A percentile compares a stretch with the other conserved stretches of the same genome.
These are phyloP conservation scores for Habroteleia sp. DNA, from an alignment of 2,888 invertebrate species.

Conservation along the genomic window DNA sequence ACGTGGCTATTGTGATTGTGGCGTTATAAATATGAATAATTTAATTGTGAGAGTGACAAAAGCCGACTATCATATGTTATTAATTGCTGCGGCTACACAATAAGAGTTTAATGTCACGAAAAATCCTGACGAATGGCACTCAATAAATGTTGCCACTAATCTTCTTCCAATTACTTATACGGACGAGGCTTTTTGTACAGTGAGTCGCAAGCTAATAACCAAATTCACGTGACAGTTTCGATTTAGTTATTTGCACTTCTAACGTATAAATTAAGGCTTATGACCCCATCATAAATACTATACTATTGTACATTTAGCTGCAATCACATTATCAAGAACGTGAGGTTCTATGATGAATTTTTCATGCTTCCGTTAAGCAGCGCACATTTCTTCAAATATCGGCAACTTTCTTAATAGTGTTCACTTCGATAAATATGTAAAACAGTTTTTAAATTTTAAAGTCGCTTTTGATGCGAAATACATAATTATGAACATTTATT, in stretches of 20 bases:
- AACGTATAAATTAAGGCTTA: slow-evolving; percentile 49
- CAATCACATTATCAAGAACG: slow-evolving; percentile 25
- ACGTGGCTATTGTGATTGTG: slow-evolving; percentile 20
- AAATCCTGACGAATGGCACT: slow-evolving; percentile 50
- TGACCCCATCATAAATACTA: slow-evolving; percentile 36
- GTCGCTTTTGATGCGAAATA: slow-evolving; percentile 7
- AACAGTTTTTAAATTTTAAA: slow-evolving; percentile 3
- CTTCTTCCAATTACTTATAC: slow-evolving; percentile 44
- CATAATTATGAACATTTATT: slow-evolving; percentile 22
- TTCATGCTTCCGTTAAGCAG: not conserved
- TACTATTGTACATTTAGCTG: slow-evolving; percentile 6
- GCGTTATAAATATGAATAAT: slow-evolving; percentile 52
- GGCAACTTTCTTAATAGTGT: slow-evolving; percentile 23
- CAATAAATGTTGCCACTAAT: slow-evolving; percentile 47
- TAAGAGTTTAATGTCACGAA: slow-evolving; percentile 54
- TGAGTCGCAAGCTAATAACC: slow-evolving; percentile 38
- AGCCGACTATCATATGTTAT: slow-evolving; percentile 53
- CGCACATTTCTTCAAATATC: not conserved
- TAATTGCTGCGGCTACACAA: slow-evolving; percentile 44
- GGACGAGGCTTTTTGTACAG: slow-evolving; percentile 13
- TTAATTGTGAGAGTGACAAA: slow-evolving; percentile 52
- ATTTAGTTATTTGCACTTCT: slow-evolving; percentile 53
- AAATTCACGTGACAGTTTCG: slow-evolving; percentile 58
- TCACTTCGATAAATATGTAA: slow-evolving; percentile 22
- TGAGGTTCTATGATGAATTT: slow-evolving; percentile 19